These are phyloP conservation scores for Actenoides lindsayi DNA, from an alignment of 2,113 vertebrate genomes.

Conservation along the genomic window DNA sequence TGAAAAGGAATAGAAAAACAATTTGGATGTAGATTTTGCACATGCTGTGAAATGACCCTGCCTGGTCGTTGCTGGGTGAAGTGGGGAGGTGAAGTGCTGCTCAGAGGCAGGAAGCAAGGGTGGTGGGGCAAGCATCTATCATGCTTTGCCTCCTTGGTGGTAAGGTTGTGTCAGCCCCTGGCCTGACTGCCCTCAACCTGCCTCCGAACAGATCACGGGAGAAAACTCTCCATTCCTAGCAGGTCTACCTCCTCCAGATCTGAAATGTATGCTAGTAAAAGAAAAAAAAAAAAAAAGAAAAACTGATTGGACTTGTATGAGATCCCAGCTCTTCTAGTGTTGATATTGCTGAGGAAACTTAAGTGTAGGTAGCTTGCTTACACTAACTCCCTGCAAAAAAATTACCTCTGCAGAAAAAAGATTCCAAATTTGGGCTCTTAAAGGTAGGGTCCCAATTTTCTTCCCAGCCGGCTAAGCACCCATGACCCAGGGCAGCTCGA, in stretches of 20 bases:
- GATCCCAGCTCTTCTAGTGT: accelerated
- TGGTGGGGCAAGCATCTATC: accelerated
- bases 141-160: accelerated
- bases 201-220: accelerated
- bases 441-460: neutral
- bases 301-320: neutral
- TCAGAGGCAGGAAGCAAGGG: neutral
- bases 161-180: neutral
- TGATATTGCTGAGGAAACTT: neutral
- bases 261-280: neutral
- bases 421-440: neutral
- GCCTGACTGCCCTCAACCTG: neutral
- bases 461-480: neutral
- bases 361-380: neutral
- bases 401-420: neutral
- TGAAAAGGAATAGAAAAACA: neutral
- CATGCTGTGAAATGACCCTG: neutral
- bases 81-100: neutral
- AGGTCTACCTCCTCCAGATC: neutral
- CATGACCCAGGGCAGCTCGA: neutral
- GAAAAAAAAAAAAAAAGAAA: neutral
- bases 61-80: neutral
- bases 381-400: neutral
- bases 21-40: neutral
- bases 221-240: neutral